A percentile compares a stretch with the other conserved stretches of the same genome.
These are phyloP conservation scores for Nomia melanderi DNA, from an alignment of 1,140 invertebrate species.

Conservation along the genomic window DNA sequence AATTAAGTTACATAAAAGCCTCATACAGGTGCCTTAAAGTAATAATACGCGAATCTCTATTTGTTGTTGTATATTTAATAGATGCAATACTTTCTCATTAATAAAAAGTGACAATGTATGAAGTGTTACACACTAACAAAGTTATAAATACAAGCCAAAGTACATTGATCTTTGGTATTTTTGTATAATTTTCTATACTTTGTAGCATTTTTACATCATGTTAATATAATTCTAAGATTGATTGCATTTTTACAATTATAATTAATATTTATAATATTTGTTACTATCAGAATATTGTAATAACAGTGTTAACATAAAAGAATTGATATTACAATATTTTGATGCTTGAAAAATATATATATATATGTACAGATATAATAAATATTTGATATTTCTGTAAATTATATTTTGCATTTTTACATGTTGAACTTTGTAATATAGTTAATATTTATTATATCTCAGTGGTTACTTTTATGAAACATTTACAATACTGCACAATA, in stretches of 20 bases:
- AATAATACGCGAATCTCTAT: constrained; percentile 25
- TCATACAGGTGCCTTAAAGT: constrained; percentile 38
- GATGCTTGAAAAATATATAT: constrained; percentile 13
- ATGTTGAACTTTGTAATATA: constrained; percentile 16
- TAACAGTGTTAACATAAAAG: neutral
- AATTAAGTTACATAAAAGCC: constrained; percentile 20
- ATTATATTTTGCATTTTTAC: constrained; percentile 23
- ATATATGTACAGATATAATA: constrained; percentile 56
- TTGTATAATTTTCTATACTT: constrained; percentile 43
- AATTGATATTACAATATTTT: constrained; percentile 34
- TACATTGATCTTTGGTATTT: constrained; percentile 38
- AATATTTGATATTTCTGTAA: constrained; percentile 33
- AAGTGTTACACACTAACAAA: constrained; percentile 10
- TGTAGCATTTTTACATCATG: constrained; percentile 21
- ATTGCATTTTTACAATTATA: constrained; percentile 25
- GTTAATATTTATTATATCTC: constrained; percentile 51
- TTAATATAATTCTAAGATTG: constrained; percentile 24
- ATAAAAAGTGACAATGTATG: neutral
- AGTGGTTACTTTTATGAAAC: constrained; percentile 1
- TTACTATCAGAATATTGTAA: constrained; percentile 31
- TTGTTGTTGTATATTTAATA: constrained; percentile 24
- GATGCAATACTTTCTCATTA: constrained; percentile 5
- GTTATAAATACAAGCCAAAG: constrained; percentile 26
- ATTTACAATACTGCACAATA: constrained; percentile 50
- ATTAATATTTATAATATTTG: constrained; percentile 34